These are phyloP conservation scores for Actenoides hombroni DNA, from an alignment of 2,113 vertebrate genomes.

Conservation along the genomic window DNA sequence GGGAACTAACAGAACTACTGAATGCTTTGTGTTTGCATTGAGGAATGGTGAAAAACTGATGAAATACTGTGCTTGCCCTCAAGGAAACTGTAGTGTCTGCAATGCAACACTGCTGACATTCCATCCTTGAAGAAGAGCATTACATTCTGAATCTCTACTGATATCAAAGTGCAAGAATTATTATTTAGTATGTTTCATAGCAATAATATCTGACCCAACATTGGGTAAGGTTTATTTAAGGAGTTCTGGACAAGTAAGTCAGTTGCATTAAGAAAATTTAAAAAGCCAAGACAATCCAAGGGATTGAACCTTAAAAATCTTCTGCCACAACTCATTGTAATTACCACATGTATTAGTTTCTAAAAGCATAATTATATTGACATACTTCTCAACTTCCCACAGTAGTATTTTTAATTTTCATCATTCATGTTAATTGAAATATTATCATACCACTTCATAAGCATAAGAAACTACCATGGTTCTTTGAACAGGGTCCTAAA, in stretches of 20 bases:
- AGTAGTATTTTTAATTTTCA: background rate
- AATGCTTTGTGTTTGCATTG: background rate
- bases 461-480: background rate
- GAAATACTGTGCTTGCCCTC: background rate
- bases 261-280: background rate
- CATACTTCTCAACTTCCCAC: background rate
- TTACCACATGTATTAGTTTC: background rate
- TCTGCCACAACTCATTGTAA: background rate
- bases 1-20: background rate
- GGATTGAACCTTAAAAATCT: background rate
- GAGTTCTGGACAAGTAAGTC: background rate
- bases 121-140: background rate
- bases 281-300: too few species aligned
- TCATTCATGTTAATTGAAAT: background rate
- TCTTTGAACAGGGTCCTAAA: background rate
- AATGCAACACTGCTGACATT: background rate
- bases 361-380: background rate
- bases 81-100: background rate
- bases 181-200: background rate
- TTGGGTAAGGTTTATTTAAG: background rate
- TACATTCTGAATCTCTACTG: background rate
- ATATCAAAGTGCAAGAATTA: background rate
- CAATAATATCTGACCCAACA: background rate
- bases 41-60: background rate
- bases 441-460: background rate